Conservation (phyloP, 1,140 invertebrate species). For the Drosophila eugracilis region DNA sequence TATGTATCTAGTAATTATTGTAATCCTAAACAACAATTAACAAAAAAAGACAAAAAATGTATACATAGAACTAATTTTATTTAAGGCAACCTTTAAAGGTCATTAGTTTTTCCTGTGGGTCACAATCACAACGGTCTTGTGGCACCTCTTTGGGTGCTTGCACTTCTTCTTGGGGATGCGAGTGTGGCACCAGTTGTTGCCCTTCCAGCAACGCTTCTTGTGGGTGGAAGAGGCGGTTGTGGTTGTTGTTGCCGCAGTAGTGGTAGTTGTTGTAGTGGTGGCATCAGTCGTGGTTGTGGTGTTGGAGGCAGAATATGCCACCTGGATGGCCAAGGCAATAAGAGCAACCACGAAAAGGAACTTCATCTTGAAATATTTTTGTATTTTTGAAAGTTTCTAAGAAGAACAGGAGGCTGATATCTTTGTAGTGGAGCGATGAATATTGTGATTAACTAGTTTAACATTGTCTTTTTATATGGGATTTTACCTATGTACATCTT, state of each 20-base stretch:
- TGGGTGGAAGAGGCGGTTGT: neutral
- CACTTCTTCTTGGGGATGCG: slow-evolving; percentile 10
- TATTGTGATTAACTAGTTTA: too few species aligned
- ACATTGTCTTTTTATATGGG: too few species aligned
- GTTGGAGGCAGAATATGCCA: neutral
- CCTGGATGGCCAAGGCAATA: slow-evolving; percentile 10
- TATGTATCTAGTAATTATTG: neutral
- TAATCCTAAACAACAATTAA: too few species aligned
- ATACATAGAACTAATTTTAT: too few species aligned
- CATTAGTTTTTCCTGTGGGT: slow-evolving; percentile 2
- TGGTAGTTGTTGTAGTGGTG: neutral
- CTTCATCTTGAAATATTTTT: slow-evolving; percentile 16
- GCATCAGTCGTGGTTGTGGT: neutral
- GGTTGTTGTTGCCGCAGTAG: neutral
- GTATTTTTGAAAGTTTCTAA: too few species aligned
- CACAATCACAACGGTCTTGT: slow-evolving; percentile 13
- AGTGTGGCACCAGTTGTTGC: slow-evolving; percentile 16
- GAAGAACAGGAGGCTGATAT: too few species aligned
- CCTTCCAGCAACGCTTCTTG: too few species aligned
- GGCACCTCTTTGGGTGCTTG: slow-evolving; percentile 18
- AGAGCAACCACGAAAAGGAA: slow-evolving; percentile 9
- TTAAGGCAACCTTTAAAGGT: too few species aligned
- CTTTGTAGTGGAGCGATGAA: too few species aligned
- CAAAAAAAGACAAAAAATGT: too few species aligned
- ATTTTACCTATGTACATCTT: too few species aligned